Evolutionary conservation across 2,888 invertebrate species (phyloP), one percentile per base, ranked within the genome.

Genomic region (Cephonodes hylas): DNA sequence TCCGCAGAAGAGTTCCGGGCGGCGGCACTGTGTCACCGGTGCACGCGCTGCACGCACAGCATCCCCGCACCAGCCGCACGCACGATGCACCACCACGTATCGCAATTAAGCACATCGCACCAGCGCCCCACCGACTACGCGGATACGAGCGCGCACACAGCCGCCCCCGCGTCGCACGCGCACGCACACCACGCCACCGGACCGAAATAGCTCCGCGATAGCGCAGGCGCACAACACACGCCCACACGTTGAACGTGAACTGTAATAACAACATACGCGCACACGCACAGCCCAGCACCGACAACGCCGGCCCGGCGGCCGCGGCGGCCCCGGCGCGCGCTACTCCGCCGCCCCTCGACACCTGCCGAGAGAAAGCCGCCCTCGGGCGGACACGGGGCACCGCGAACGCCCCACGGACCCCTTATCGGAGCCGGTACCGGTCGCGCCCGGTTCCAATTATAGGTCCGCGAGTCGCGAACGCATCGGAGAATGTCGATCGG

Each of bases 211-310:
- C 83, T 81, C 72, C 84, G 78, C 80, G 90, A 91, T 91, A 91
- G 88, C 89, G 87, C 89, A 85, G 89, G 88, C 89, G 89, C 88
- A 90, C 86, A 89, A 90, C 90, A 91, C 89, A 88, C 89, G 87
- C 90, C 88, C 87, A 90, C 91, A 81, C 82, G 74, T 77, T 79
- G 86, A 88, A 88, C 85, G 84, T 88, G 86, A 87, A 89, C 88
- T 86, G 88, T 89, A 87, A 89, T 91, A 89, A 91, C 87, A 89
- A 91, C 89, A 89, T 86, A 88, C 87, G 84, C 84, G 84, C 73
- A 83, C 79, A 83, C 69, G 75, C 75, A 78, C 77, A 79, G 25
- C 20, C 27, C 27, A 18, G 18, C 18, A 27, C 15, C 53, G 53
- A 8, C 53, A 18, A 27, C 53, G 31, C 31, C 53, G 18, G 18